Percentiles rank a stretch among this genome's conserved stretches.
Conservation (phyloP, 2,888 invertebrate genomes). For the Tyria jacobaeae region DNA sequence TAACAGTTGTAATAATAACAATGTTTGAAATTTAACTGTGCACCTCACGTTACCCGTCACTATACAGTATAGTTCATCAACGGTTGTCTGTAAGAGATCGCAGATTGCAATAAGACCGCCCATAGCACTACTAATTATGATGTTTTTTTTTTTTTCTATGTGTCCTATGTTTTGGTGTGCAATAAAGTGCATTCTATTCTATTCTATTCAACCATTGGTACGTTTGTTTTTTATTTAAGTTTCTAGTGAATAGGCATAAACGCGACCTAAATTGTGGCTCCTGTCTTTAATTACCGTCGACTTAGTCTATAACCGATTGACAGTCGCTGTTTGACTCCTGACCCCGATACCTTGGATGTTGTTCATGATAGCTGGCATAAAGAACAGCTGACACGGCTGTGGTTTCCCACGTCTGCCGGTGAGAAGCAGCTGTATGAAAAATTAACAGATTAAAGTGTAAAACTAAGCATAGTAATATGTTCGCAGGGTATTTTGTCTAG, state of each 20-base stretch:
- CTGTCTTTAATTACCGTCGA: slow-evolving; percentile 31
- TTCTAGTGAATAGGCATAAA: slow-evolving; percentile 1
- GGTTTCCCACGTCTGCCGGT: slow-evolving; percentile 22
- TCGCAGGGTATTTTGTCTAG: neutral
- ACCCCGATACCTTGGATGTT: slow-evolving; percentile 24
- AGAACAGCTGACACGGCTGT: slow-evolving; percentile 1
- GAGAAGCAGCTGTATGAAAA: slow-evolving; percentile 5
- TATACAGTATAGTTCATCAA: too few species aligned
- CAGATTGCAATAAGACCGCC: too few species aligned
- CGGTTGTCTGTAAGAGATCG: too few species aligned
- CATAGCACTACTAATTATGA: too few species aligned
- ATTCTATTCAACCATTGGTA: neutral
- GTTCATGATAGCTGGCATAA: slow-evolving; percentile 5
- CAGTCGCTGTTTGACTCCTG: slow-evolving; percentile 35
- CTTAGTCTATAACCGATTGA: slow-evolving; percentile 35
- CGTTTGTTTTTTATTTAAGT: neutral
- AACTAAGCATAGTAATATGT: neutral
- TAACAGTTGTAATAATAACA: too few species aligned
- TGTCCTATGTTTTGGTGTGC: too few species aligned
- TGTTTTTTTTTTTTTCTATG: too few species aligned
- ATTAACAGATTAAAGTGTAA: neutral
- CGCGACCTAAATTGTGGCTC: neutral
- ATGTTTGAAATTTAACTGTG: too few species aligned
- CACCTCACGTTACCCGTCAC: too few species aligned
- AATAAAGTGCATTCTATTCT: too few species aligned